phyloP scores from a whole-genome alignment of 64 coral and sea anemone genomes.

The Porites lutea region DNA sequence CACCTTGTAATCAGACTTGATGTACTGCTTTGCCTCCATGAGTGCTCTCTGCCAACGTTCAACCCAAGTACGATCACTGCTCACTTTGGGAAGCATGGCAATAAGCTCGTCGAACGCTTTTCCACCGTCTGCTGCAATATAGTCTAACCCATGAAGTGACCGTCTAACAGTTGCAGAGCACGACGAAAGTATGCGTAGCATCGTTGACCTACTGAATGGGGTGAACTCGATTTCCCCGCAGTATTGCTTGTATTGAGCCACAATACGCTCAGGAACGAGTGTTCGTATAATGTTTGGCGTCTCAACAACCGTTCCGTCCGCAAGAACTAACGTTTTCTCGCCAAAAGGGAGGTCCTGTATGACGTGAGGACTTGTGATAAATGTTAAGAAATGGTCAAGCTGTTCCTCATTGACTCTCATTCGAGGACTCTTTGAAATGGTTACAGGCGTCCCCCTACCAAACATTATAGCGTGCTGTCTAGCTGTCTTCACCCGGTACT shows the following conservation, averaged over 20 bases:
- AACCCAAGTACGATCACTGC: constrained; percentile 2
- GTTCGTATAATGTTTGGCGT: neutral
- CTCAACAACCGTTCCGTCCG: neutral
- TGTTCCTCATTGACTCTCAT: constrained; percentile 1
- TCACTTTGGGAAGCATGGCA: neutral
- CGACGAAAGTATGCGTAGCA: constrained; percentile 1
- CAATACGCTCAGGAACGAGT: constrained; percentile 17
- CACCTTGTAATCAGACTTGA: constrained; percentile 1
- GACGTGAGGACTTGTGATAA: constrained; percentile 44
- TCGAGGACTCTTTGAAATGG: neutral
- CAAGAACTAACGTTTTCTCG: neutral
- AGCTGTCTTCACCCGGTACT: constrained; percentile 15
- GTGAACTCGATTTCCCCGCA: neutral
- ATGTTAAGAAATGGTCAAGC: constrained; percentile 43
- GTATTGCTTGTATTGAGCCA: constrained; percentile 11
- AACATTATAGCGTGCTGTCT: constrained; percentile 1
- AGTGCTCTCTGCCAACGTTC: constrained; percentile 2
- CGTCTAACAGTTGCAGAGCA: constrained; percentile 2
- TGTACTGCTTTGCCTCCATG: constrained; percentile 1
- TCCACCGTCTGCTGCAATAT: neutral
- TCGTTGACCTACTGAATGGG: constrained; percentile 1
- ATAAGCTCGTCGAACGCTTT: neutral
- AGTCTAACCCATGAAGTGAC: constrained; percentile 2
- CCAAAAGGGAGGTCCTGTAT: constrained; percentile 30
- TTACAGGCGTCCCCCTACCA: neutral